A percentile compares a stretch with the other conserved stretches of the same genome.
phyloP scores from a whole-genome alignment of 2,113 vertebrate species.

The Columbina picui region DNA sequence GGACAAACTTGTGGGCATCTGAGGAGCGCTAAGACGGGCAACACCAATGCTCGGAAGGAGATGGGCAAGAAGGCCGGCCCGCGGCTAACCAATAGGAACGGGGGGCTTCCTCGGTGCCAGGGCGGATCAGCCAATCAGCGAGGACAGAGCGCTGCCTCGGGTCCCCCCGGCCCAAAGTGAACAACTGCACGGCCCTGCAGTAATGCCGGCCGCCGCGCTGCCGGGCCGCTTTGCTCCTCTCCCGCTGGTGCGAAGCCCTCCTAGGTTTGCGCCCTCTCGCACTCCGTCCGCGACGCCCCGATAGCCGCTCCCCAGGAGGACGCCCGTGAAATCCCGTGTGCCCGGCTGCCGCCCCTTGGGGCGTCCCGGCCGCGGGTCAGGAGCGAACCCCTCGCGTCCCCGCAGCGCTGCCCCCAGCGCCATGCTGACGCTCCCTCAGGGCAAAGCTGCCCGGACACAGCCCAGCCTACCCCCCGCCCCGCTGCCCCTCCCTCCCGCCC shows the following conservation, averaged over 20 bases:
- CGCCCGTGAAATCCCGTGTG: neutral
- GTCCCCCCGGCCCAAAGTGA: neutral
- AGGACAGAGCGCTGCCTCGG: fast-evolving
- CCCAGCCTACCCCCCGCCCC: neutral
- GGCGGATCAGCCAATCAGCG: neutral
- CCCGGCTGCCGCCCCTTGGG: neutral
- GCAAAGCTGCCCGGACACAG: neutral
- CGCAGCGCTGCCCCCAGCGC: neutral
- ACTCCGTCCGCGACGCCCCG: too few relatives aligned
- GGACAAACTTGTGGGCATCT: neutral
- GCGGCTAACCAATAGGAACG: neutral
- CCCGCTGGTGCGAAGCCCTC: neutral
- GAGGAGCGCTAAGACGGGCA: neutral
- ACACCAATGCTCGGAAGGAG: fast-evolving
- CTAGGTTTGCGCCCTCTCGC: too few relatives aligned
- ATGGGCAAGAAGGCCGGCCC: fast-evolving
- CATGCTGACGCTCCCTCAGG: neutral
- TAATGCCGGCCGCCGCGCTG: fast-evolving
- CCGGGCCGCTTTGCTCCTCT: too few relatives aligned
- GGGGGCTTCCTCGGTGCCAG: neutral
- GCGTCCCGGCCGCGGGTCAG: too few relatives aligned
- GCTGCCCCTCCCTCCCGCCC: neutral
- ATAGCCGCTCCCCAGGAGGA: too few relatives aligned
- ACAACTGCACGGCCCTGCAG: neutral
- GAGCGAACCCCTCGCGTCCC: too few relatives aligned